Percentiles rank a stretch among this genome's conserved stretches.
phyloP scores from a whole-genome alignment of 2,888 invertebrate species.

The Hesperia comma region DNA sequence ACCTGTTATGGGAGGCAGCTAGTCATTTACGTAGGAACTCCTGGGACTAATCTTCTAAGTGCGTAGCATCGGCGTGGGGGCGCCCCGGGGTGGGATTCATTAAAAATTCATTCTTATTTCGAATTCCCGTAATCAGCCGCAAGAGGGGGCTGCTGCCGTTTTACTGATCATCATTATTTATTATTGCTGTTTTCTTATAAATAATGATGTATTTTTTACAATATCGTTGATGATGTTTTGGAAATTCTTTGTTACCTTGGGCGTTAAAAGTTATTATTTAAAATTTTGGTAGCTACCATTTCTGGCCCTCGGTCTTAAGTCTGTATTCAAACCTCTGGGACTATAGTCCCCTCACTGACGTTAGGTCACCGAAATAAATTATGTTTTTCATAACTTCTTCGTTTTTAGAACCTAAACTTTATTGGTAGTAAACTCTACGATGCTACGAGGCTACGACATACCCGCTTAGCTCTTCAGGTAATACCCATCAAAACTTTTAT shows the following conservation, averaged over 20 bases:
- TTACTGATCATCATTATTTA: constrained; percentile 65
- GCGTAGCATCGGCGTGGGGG: constrained; percentile 67
- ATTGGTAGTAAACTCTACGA: too few species aligned
- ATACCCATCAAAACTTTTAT: too few species aligned
- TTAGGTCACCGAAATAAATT: too few species aligned
- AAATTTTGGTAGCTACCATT: too few species aligned
- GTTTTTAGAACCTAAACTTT: too few species aligned
- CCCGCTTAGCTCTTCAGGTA: too few species aligned
- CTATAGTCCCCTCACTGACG: too few species aligned
- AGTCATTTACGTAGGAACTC: constrained; percentile 68
- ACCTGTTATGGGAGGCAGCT: constrained; percentile 55
- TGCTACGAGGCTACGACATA: too few species aligned
- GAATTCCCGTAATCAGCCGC: constrained; percentile 77
- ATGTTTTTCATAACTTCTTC: too few species aligned
- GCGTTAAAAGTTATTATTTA: not conserved
- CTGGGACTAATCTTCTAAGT: constrained; percentile 82
- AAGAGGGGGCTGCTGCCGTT: constrained; percentile 58
- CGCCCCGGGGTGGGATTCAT: constrained; percentile 61
- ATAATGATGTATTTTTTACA: too few species aligned
- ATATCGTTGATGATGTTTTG: too few species aligned
- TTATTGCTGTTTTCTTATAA: constrained; percentile 46
- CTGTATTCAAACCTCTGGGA: not conserved
- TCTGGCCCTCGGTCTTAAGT: not conserved
- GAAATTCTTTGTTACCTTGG: too few species aligned
- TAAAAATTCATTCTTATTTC: constrained; percentile 84